A percentile compares a stretch with the other conserved stretches of the same genome.
Conservation (phyloP, 2,888 invertebrate species). For the Steinernema hermaphroditum region DNA sequence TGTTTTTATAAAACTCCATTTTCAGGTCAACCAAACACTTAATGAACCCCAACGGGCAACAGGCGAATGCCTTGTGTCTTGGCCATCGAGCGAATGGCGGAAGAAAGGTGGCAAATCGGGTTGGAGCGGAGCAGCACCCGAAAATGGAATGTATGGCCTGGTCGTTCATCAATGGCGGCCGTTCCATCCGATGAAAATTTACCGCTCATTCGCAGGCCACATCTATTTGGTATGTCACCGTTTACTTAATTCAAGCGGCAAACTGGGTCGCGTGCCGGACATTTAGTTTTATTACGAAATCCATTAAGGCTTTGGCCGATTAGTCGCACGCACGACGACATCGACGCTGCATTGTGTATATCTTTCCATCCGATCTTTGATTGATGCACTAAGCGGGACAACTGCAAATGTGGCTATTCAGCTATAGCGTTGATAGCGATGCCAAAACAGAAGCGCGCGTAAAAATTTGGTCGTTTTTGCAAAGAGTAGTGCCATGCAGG, state of each 20-base stretch:
- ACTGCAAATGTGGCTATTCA: background rate
- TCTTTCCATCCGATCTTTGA: conserved; percentile 1
- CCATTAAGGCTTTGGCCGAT: conserved; percentile 26
- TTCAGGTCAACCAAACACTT: conserved; percentile 53
- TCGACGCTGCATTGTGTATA: background rate
- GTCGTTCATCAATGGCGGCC: conserved; percentile 92
- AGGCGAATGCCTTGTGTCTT: conserved; percentile 74
- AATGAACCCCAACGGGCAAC: conserved; percentile 60
- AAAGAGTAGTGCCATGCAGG: conserved; percentile 1
- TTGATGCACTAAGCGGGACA: background rate
- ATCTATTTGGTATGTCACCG: conserved; percentile 74
- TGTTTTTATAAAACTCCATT: too few species aligned
- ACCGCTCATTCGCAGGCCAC: conserved; percentile 87
- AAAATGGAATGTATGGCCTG: conserved; percentile 87
- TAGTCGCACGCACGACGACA: background rate
- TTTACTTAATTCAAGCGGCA: background rate
- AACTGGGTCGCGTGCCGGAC: background rate
- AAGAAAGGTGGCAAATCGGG: conserved; percentile 78
- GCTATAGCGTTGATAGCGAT: background rate
- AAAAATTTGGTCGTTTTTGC: background rate
- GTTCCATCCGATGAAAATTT: conserved; percentile 83
- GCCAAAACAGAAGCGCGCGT: background rate
- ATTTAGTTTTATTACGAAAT: conserved; percentile 18
- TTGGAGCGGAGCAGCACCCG: conserved; percentile 85
- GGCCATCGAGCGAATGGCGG: conserved; percentile 89